These are phyloP conservation scores for mouse (Mus musculus) DNA, from an alignment of 2,113 vertebrate species.

Conservation along the genomic window GRCm39 chr2:154095501-154096000, in stretches of 20 bases:
- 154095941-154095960: neutral
- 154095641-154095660: neutral
- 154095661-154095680: neutral
- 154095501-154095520: neutral
- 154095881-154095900: neutral
- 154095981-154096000: neutral
- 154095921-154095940: neutral
- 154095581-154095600: neutral
- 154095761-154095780: neutral
- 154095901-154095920: neutral
- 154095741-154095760: too few species aligned
- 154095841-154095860: neutral
- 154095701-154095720: neutral
- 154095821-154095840: neutral
- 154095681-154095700: neutral
- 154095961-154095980: too few species aligned
- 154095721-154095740: neutral
- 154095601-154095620: neutral
- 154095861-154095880: neutral
- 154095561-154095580: neutral
- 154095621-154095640: neutral
- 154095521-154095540: neutral
- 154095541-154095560: neutral
- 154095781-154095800: neutral
- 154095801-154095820: neutral